Evolutionary conservation across 2,888 invertebrate genomes (phyloP).

Genomic region (Stenurella melanura): DNA sequence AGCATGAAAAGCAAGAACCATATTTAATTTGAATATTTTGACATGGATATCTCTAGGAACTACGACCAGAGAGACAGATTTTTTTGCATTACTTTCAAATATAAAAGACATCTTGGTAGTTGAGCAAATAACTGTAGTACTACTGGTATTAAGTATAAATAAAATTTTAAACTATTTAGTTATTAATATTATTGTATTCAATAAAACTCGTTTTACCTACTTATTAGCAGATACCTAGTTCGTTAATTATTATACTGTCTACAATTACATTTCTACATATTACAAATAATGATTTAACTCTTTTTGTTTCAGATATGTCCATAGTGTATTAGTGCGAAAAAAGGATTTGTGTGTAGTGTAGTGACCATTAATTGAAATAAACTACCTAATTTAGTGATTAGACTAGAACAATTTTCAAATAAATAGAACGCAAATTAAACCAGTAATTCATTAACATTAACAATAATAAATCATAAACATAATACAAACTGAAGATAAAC

Average conservation of each 20-base stretch:
- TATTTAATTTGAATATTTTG: background rate
- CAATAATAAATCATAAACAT: background rate
- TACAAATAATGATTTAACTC: background rate
- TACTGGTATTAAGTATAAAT: background rate
- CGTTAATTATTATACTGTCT: background rate
- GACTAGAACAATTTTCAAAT: background rate
- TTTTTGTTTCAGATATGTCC: slow-evolving; percentile 17
- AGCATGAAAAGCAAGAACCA: background rate
- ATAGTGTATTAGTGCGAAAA: slow-evolving; percentile 8
- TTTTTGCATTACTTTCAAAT: background rate
- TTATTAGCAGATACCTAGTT: background rate
- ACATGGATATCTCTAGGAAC: background rate
- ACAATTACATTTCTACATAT: background rate
- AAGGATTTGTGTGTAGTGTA: slow-evolving; percentile 27
- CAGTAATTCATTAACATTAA: background rate
- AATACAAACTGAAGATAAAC: background rate
- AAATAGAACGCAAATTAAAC: background rate
- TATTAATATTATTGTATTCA: background rate
- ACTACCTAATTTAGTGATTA: slow-evolving; percentile 17
- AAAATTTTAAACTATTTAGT: background rate
- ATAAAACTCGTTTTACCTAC: background rate
- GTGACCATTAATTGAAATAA: slow-evolving; percentile 20
- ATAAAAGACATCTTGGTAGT: slow-evolving; percentile 5
- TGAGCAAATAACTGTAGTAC: background rate
- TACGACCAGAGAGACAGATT: background rate